These are phyloP conservation scores for Tiliacea citrago DNA, from an alignment of 2,888 invertebrate genomes.

Conservation along the genomic window DNA sequence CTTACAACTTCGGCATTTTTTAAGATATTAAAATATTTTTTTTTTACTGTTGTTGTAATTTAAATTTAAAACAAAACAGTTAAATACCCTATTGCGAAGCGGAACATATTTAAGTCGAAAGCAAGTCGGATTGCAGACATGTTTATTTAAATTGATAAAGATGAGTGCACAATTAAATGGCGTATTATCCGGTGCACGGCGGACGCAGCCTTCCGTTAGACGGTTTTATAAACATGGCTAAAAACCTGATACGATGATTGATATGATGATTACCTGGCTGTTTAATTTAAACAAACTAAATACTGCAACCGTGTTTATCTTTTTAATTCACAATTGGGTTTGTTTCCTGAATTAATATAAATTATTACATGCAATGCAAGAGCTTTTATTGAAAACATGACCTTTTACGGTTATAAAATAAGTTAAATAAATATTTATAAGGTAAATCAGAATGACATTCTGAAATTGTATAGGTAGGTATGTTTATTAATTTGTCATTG, in stretches of 20 bases:
- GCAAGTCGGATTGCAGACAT: slow-evolving; percentile 21
- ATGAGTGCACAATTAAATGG: slow-evolving; percentile 68
- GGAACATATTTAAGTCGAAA: slow-evolving; percentile 21
- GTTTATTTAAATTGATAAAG: slow-evolving; percentile 57
- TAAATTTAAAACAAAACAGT: too few relatives aligned
- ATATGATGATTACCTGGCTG: slow-evolving; percentile 38
- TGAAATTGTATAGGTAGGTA: too few relatives aligned
- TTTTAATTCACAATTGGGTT: slow-evolving; percentile 35
- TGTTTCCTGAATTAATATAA: too few relatives aligned
- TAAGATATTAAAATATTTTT: too few relatives aligned
- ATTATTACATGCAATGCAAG: not conserved
- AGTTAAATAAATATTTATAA: not conserved
- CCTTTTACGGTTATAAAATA: not conserved
- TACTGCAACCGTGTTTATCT: slow-evolving; percentile 44
- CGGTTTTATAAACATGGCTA: slow-evolving; percentile 60
- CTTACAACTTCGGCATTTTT: too few relatives aligned
- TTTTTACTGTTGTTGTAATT: too few relatives aligned
- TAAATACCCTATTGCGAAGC: not conserved
- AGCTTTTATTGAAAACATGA: slow-evolving; percentile 3
- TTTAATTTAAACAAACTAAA: slow-evolving; percentile 52
- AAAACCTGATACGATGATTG: slow-evolving; percentile 49
- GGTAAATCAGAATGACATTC: not conserved
- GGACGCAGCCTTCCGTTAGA: slow-evolving; percentile 83
- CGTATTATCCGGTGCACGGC: slow-evolving; percentile 74
- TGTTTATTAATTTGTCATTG: not conserved